A percentile compares a stretch with the other conserved stretches of the same genome.
phyloP scores from a whole-genome alignment of 2,888 invertebrate species.

The Drosophila borborema region DNA sequence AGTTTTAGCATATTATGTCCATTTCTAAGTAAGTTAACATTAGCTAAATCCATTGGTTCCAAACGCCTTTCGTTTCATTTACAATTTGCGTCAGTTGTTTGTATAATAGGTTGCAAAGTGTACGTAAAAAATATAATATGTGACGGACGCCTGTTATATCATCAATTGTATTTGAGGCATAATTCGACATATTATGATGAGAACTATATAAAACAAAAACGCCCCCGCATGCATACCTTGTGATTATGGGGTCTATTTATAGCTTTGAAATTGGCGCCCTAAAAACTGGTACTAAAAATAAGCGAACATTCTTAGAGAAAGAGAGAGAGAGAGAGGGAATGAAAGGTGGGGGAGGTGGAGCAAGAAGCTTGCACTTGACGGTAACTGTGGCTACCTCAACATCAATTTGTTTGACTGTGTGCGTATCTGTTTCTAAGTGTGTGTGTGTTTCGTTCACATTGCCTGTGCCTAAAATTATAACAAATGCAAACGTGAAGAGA shows the following conservation, averaged over 20 bases:
- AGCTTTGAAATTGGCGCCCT: slow-evolving; percentile 54
- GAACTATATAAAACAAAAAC: slow-evolving; percentile 21
- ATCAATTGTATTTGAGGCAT: slow-evolving; percentile 53
- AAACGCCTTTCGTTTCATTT: slow-evolving; percentile 12
- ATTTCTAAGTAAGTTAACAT: not conserved
- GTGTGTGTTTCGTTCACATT: slow-evolving; percentile 27
- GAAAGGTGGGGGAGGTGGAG: not conserved
- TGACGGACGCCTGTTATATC: slow-evolving; percentile 54
- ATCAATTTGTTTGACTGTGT: slow-evolving; percentile 49
- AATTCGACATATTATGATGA: slow-evolving; percentile 41
- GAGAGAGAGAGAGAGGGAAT: not conserved
- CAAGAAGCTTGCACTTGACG: slow-evolving; percentile 69
- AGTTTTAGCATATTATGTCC: not conserved
- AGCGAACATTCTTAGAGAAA: not conserved
- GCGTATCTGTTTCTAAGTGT: slow-evolving; percentile 5
- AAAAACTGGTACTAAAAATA: slow-evolving; percentile 69
- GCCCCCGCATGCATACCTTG: slow-evolving; percentile 25
- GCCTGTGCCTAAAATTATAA: slow-evolving; percentile 66
- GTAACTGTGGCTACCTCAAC: slow-evolving; percentile 71
- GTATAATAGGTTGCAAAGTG: slow-evolving; percentile 31
- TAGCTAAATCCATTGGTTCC: slow-evolving; percentile 11
- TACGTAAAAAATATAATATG: slow-evolving; percentile 1
- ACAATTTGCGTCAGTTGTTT: slow-evolving; percentile 65
- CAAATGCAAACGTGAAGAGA: slow-evolving; percentile 31
- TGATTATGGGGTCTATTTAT: slow-evolving; percentile 37